These are phyloP conservation scores for Aspidiotus rigidus DNA, from an alignment of 2,888 invertebrate species.

Conservation along the genomic window DNA sequence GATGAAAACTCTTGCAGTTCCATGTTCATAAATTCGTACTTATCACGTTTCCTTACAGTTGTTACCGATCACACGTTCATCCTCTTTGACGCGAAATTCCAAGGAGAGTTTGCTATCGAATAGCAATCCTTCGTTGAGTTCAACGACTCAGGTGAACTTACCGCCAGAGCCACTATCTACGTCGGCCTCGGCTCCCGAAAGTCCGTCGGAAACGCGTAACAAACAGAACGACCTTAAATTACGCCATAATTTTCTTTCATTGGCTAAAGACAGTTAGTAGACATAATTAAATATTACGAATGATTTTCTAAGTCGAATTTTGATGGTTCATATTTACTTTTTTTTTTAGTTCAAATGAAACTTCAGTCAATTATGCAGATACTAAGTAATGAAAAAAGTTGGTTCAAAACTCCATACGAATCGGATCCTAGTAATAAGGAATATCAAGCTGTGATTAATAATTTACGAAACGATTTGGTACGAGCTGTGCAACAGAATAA, in stretches of 20 bases:
- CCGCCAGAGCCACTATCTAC: conserved; percentile 50
- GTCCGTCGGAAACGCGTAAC: conserved; percentile 10
- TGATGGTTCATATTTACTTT: not conserved
- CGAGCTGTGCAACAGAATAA: conserved; percentile 66
- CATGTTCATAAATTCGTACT: not conserved
- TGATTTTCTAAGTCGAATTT: not conserved
- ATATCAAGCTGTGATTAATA: conserved; percentile 42
- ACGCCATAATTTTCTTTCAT: conserved; percentile 56
- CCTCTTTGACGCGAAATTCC: conserved; percentile 40
- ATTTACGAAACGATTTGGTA: conserved; percentile 52
- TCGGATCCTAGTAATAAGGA: conserved; percentile 37
- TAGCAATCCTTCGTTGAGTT: conserved; percentile 41
- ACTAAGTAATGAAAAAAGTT: conserved; percentile 50
- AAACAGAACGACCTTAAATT: conserved; percentile 40
- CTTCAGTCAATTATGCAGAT: conserved; percentile 46
- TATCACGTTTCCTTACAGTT: not conserved
- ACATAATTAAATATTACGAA: not conserved
- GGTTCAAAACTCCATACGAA: conserved; percentile 55
- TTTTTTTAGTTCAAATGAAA: conserved; percentile 45
- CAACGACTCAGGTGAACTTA: conserved; percentile 45
- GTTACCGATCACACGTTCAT: not conserved
- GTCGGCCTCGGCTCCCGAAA: conserved; percentile 16
- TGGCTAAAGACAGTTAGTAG: conserved; percentile 57
- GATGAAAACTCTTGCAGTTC: conserved; percentile 31
- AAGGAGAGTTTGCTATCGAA: conserved; percentile 34